Base-by-base conservation (phyloP, 2,888 invertebrate genomes). In the Rotaria macrura region DNA sequence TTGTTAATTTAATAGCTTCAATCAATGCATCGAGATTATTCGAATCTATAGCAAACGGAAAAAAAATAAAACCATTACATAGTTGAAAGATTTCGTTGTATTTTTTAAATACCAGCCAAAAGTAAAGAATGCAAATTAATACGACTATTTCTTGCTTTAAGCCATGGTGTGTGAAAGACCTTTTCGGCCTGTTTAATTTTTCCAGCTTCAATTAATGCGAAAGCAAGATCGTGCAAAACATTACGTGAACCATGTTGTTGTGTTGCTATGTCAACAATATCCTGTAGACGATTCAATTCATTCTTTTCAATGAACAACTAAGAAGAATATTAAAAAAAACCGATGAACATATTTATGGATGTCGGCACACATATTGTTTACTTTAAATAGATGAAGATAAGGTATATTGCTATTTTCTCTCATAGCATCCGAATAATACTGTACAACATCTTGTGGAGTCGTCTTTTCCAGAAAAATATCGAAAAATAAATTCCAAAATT, bases 11-110 rank as follows among this genome's bases (percentile, higher is more conserved):
- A 9, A 79, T 79, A 25, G 79, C 23, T n/a, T 79, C n/a, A 12
- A 79, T 43, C n/a, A 79, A 43, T 79, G 25, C 79, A 79, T 43
- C n/a, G 12, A 79, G 79, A 79, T 79, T 79, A 79, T 79, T 79
- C 25, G 40, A 43, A 79, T 43, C 79, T 79, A n/a, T 14, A 34
- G 38, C 20, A 38, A 38, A 20, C 34, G 38, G 20, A 72, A 72
- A 20, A 7, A 12, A 74, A 1, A 14, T 12, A 12, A 74, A 14
- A 14, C 9, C 2, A 3, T 34, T 10, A 54, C 5, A 54, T 25
- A 54, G 7, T n/a, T 7, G 17, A 55, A 6, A 23, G 1, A 23
- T 52, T 52, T 52, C 23, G 25, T n/a, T 25, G 4, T 55, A 2
- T 1, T n/a, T 65, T 34, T 65, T 34, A 65, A 34, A 29, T 65